Percentiles rank a stretch among this genome's conserved stretches.
Conservation (phyloP, 2,797 vertebrate species). For the Graptemys geographica region DNA sequence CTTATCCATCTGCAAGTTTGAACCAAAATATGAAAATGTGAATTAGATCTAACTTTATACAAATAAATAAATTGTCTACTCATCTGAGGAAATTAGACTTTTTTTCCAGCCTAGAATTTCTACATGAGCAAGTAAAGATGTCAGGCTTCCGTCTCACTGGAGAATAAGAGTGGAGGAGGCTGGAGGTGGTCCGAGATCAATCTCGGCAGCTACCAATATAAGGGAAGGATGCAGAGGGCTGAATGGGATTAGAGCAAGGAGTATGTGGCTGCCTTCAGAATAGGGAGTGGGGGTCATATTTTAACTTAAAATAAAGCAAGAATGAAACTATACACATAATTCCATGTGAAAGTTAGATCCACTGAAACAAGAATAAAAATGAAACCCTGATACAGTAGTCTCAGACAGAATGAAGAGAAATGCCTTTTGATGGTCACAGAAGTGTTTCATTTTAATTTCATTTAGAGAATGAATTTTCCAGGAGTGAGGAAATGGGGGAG, state of each 20-base stretch:
- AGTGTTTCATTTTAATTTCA: background rate
- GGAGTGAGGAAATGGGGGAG: rapidly evolving
- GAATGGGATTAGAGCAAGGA: background rate
- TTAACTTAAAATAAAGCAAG: background rate
- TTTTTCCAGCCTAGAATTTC: background rate
- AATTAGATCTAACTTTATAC: background rate
- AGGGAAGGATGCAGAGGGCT: background rate
- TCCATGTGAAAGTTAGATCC: background rate
- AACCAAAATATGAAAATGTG: background rate
- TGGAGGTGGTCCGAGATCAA: background rate
- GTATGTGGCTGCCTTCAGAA: background rate
- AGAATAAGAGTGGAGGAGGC: background rate
- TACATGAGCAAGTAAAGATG: background rate
- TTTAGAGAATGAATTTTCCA: background rate
- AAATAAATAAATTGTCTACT: background rate
- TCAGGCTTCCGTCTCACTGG: background rate
- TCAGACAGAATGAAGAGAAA: background rate
- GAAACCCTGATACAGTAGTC: rapidly evolving
- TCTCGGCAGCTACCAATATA: background rate
- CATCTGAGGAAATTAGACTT: no score
- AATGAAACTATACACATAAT: background rate
- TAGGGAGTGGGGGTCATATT: rapidly evolving
- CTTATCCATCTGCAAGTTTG: background rate
- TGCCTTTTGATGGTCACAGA: background rate
- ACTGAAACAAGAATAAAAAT: background rate